phyloP scores from a whole-genome alignment of 2,797 vertebrate genomes.

The Acrocephalus scirpaceus region DNA sequence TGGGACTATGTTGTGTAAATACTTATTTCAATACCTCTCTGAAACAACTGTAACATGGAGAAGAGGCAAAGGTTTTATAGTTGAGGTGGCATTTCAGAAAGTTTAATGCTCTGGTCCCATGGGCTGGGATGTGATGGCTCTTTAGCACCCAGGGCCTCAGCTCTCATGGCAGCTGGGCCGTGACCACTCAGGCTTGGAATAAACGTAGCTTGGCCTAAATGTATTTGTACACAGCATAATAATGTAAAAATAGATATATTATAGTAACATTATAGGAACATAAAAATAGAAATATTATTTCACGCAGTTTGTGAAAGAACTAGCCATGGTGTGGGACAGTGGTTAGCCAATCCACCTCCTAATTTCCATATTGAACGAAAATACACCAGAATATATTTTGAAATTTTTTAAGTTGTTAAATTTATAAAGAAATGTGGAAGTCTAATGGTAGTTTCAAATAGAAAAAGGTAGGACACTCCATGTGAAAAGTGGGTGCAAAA shows the following conservation, averaged over 20 bases:
- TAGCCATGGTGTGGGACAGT: neutral
- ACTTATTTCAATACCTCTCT: neutral
- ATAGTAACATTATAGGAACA: too few relatives aligned
- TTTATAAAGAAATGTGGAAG: neutral
- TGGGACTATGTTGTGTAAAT: neutral
- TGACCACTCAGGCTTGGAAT: neutral
- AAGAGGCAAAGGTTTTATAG: neutral
- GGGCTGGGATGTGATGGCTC: neutral
- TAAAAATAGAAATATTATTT: neutral
- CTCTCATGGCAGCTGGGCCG: fast-evolving
- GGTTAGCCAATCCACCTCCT: neutral
- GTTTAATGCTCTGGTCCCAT: neutral
- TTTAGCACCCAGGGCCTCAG: neutral
- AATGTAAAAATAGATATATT: neutral
- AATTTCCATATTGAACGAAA: neutral
- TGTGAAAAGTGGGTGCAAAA: neutral
- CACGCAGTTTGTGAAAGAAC: neutral
- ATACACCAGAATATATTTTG: neutral
- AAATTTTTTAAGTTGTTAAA: neutral
- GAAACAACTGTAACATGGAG: neutral
- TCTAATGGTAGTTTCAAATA: neutral
- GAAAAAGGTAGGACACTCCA: neutral
- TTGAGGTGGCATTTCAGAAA: neutral
- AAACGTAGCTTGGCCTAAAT: neutral
- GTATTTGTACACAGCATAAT: neutral